A percentile compares a stretch with the other conserved stretches of the same genome.
These are phyloP conservation scores for Actenoides hombroni DNA, from an alignment of 2,113 vertebrate genomes.

Conservation along the genomic window DNA sequence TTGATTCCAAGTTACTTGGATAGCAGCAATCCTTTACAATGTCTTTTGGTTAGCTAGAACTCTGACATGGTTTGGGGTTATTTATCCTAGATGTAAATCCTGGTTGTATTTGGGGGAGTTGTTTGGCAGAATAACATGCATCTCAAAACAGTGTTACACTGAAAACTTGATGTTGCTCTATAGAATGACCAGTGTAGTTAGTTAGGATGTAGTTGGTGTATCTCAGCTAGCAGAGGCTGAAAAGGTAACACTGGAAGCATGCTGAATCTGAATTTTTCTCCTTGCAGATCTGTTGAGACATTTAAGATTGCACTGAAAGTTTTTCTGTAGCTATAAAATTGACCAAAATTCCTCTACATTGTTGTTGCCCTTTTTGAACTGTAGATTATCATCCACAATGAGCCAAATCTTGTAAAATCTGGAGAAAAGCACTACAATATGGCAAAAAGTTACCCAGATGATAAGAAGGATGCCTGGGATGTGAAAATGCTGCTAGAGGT, in stretches of 20 bases:
- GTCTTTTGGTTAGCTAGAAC: neutral
- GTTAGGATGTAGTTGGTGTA: neutral
- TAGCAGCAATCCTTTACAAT: neutral
- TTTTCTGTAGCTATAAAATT: constrained; percentile 16
- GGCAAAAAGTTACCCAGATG: constrained; percentile 80
- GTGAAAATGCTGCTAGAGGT: constrained; percentile 96
- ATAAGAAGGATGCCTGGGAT: constrained; percentile 88
- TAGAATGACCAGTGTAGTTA: neutral
- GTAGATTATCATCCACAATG: constrained; percentile 94
- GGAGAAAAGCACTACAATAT: constrained; percentile 88
- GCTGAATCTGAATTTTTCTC: neutral
- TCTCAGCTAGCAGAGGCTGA: neutral
- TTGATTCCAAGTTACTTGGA: neutral
- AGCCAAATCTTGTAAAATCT: constrained; percentile 69
- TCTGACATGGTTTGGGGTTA: neutral
- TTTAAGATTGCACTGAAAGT: neutral
- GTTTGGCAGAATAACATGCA: neutral
- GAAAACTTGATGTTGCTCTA: neutral
- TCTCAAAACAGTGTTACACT: neutral
- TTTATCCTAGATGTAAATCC: neutral
- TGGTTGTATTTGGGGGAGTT: neutral
- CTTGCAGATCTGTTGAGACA: neutral
- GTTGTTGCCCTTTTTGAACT: constrained; percentile 50
- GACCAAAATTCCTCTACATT: neutral
- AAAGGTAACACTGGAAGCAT: neutral